A percentile compares a stretch with the other conserved stretches of the same genome.
Conservation (phyloP, 2,888 invertebrate species). For the Trichopoda pennipes region DNA sequence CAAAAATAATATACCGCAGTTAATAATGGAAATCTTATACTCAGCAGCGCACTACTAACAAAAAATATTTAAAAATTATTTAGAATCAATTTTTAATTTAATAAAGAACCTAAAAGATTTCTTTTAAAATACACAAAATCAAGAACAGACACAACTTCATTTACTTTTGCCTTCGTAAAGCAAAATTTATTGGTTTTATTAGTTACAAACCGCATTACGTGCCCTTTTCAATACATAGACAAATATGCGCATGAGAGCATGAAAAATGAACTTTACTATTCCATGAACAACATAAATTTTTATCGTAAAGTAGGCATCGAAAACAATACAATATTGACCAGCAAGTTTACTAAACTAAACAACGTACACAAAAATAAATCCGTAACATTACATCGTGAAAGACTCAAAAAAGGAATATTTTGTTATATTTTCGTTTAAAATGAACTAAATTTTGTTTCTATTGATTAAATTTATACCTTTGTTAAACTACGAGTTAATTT, state of each 20-base stretch:
- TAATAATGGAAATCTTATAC: too few relatives aligned
- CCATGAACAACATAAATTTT: conserved; percentile 57
- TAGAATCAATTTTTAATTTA: too few relatives aligned
- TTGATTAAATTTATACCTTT: too few relatives aligned
- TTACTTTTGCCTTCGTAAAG: background rate
- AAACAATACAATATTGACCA: conserved; percentile 59
- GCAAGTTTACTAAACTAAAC: conserved; percentile 7
- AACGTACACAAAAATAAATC: conserved; percentile 1
- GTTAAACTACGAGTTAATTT: too few relatives aligned
- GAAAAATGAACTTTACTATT: conserved; percentile 34
- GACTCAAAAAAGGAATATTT: too few relatives aligned
- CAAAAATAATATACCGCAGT: too few relatives aligned
- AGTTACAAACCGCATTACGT: conserved; percentile 51
- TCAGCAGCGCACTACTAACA: too few relatives aligned
- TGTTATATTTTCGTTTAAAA: too few relatives aligned
- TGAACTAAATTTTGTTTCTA: too few relatives aligned
- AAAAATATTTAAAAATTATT: too few relatives aligned
- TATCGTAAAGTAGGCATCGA: conserved; percentile 58
- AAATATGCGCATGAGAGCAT: background rate
- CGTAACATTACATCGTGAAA: too few relatives aligned
- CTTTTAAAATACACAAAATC: background rate
- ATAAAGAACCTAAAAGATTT: too few relatives aligned
- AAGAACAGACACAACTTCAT: background rate
- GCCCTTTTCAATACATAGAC: conserved; percentile 25
- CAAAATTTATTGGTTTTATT: conserved; percentile 57